A percentile compares a stretch with the other conserved stretches of the same genome.
Evolutionary conservation across 92 coral and sea anemone species (phyloP).

Genomic region (Umimayanthus kanabou): DNA sequence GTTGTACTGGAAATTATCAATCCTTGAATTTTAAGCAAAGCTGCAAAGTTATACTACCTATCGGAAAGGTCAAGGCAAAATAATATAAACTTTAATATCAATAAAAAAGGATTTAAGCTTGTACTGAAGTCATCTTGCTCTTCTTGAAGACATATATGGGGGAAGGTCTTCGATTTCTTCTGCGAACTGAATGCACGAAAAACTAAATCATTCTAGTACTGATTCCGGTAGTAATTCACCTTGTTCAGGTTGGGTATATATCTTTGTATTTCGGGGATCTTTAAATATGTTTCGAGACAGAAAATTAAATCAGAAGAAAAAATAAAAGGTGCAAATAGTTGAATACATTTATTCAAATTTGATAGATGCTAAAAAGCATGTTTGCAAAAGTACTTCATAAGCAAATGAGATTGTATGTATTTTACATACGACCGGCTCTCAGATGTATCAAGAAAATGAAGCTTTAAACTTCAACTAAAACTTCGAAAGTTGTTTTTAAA

Average conservation of each 20-base stretch:
- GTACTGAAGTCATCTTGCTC: not conserved
- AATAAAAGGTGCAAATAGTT: not conserved
- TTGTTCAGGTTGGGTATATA: too few relatives aligned
- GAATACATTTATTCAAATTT: too few relatives aligned
- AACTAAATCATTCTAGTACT: not conserved
- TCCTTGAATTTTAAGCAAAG: not conserved
- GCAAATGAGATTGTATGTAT: not conserved
- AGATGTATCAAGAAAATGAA: not conserved
- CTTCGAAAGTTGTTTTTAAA: not conserved
- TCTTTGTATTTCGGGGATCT: not conserved
- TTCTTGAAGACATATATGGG: not conserved
- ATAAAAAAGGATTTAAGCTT: too few relatives aligned
- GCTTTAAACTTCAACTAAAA: not conserved
- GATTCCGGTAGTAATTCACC: not conserved
- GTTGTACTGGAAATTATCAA: not conserved
- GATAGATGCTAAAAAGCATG: not conserved
- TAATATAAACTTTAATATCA: not conserved
- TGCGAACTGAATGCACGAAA: not conserved
- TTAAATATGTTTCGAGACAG: not conserved
- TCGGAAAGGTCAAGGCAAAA: not conserved
- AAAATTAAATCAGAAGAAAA: not conserved
- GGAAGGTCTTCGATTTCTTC: not conserved
- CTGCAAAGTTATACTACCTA: not conserved
- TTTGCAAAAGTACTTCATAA: not conserved
- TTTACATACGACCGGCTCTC: not conserved